Percentiles rank a stretch among this genome's conserved stretches.
phyloP scores from a whole-genome alignment of 2,113 vertebrate species.

The Hyperoodon ampullatus region DNA sequence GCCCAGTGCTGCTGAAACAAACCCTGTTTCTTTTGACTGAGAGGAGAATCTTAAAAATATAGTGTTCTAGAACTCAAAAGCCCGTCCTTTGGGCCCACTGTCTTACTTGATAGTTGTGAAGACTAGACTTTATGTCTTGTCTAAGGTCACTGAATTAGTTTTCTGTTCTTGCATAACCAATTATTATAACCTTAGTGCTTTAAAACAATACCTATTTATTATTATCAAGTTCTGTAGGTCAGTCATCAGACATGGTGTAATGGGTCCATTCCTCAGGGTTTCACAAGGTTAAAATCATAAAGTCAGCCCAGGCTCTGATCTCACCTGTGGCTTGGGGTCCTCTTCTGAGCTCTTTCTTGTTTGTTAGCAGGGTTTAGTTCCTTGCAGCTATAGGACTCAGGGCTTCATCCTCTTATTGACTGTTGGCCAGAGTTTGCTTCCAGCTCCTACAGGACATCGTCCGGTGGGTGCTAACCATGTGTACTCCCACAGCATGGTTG shows the following conservation, averaged over 20 bases:
- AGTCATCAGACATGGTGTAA: not conserved
- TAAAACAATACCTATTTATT: not conserved
- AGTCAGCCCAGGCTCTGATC: not conserved
- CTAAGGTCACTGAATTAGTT: not conserved
- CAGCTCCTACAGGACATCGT: not conserved
- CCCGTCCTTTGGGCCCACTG: not conserved
- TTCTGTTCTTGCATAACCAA: not conserved
- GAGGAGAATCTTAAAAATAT: not conserved
- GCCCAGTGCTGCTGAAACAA: not conserved
- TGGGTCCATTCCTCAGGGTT: not conserved
- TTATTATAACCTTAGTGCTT: not conserved
- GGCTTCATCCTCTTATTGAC: not conserved
- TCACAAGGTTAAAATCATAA: not conserved
- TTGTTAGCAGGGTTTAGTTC: not conserved
- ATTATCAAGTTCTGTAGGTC: not conserved
- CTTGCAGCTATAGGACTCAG: not conserved
- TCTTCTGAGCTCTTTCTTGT: not conserved
- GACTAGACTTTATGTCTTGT: not conserved
- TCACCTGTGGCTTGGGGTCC: not conserved
- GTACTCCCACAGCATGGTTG: not conserved
- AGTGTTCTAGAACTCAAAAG: slow-evolving; percentile 1
- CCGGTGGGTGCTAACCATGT: not conserved
- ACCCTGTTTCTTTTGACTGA: not conserved
- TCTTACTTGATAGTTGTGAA: not conserved
- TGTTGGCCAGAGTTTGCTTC: not conserved